Evolutionary conservation across 1,140 invertebrate genomes (phyloP), one percentile per base, ranked within the genome.

Genomic region (Drosophila rhopaloa): DNA sequence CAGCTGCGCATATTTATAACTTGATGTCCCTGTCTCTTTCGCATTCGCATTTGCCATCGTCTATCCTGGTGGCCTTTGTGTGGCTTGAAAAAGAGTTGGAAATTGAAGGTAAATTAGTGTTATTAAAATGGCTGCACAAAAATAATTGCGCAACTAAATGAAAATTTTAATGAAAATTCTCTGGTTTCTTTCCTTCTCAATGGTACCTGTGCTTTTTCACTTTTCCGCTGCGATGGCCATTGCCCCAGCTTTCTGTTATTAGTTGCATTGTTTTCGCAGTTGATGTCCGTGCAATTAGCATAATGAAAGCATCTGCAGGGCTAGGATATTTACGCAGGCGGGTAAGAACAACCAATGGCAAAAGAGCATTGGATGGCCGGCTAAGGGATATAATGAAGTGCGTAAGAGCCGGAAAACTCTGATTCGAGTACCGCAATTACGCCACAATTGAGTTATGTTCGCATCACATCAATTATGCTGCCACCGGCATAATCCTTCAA

Each of bases 131-230:
- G 77, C 67, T 90, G 81, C 85, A 79, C 70, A 73, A 78, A 81
- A 89, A 84, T 90, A 89, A 89, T 89, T 89, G 84, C 81, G 76
- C 72, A 83, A 78, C 77, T 88, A 81, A 88, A 88, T 88, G 84
- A 88, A 82, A 83, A 80, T 83, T 88, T 84, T 89, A 86, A 86
- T 86, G 79, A 86, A 86, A 82, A 82, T 79, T 82, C 82, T 72
- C 86, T 86, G 82, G 79, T 82, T 81, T 78, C 53, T 62, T 62
- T 16, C 16, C 19, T 32, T 32, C 29, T 46, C 29, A 16, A 53
- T 37, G 11, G n/a, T 66, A 38, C 63, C 61, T 47, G 55, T 57
- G 43, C 61, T 29, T 32, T 32, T 32, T 10, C 24, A 9, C 6
- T 14, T 43, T 53, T 54, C 8, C 4, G 41, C 58, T 46, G 27